These are phyloP conservation scores for Ferrisia virgata DNA, from an alignment of 2,888 invertebrate species.

Conservation along the genomic window DNA sequence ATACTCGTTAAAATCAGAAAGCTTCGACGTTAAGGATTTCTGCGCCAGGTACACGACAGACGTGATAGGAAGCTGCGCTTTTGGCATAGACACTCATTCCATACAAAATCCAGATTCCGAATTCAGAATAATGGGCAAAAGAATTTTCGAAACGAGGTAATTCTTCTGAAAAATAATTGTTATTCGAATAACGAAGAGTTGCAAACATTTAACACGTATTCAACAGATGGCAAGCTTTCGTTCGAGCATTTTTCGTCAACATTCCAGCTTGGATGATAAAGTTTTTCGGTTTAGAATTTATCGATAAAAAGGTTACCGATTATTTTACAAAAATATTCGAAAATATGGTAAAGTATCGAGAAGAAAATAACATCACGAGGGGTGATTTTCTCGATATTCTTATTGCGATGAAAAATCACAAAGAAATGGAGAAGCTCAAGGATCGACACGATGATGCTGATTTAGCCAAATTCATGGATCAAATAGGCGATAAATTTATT, in stretches of 20 bases:
- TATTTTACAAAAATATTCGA: neutral
- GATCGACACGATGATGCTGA: neutral
- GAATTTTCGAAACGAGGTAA: neutral
- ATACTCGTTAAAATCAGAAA: neutral
- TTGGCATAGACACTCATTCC: conserved; percentile 56
- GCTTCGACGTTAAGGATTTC: conserved; percentile 53
- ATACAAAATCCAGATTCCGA: conserved; percentile 53
- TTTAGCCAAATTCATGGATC: neutral
- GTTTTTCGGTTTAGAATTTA: neutral
- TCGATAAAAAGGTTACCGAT: neutral
- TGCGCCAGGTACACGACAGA: conserved; percentile 56
- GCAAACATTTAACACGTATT: neutral
- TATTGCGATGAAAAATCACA: conserved; percentile 38
- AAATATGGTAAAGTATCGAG: neutral
- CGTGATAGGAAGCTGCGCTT: conserved; percentile 56
- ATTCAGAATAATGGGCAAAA: conserved; percentile 53
- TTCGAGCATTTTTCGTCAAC: neutral
- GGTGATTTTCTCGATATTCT: neutral
- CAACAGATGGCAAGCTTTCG: neutral
- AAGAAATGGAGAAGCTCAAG: neutral
- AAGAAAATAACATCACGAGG: neutral
- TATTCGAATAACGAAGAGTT: too few species aligned
- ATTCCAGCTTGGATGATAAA: neutral
- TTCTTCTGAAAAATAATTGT: neutral
- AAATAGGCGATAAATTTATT: neutral